A percentile compares a stretch with the other conserved stretches of the same genome.
Conservation (phyloP, 2,113 vertebrate genomes). For the Oenanthe oenanthe region DNA sequence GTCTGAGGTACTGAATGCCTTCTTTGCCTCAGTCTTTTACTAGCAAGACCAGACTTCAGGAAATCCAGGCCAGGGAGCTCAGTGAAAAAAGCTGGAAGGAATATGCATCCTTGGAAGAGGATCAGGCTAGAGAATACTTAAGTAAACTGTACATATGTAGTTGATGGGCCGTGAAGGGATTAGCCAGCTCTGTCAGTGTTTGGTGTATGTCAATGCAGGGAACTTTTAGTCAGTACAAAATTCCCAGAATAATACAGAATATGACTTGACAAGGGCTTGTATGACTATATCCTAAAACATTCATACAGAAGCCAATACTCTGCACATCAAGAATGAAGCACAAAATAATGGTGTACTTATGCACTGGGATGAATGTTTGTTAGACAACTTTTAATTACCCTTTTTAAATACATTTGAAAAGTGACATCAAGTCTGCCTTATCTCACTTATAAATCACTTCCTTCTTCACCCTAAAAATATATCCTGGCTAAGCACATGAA, state of each 20-base stretch:
- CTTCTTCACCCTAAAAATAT: neutral
- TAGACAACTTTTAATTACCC: neutral
- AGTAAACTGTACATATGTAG: neutral
- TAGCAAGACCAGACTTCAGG: neutral
- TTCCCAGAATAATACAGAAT: neutral
- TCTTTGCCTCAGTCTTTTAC: neutral
- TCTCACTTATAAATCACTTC: neutral
- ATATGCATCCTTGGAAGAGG: neutral
- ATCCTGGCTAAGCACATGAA: neutral
- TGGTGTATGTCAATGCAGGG: neutral
- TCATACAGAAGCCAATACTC: neutral
- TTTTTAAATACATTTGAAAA: neutral
- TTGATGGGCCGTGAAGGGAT: neutral
- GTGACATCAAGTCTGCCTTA: neutral
- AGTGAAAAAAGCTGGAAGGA: neutral
- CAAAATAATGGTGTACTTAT: neutral
- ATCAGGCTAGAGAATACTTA: neutral
- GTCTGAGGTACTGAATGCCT: neutral
- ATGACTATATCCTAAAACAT: neutral
- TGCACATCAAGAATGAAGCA: neutral
- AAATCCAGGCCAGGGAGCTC: neutral
- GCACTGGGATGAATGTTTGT: neutral
- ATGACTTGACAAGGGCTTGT: fast-evolving
- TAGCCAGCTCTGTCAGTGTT: neutral
- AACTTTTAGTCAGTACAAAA: neutral